These are phyloP conservation scores for Metopolophium dirhodum DNA, from an alignment of 1,140 invertebrate species.

Conservation along the genomic window DNA sequence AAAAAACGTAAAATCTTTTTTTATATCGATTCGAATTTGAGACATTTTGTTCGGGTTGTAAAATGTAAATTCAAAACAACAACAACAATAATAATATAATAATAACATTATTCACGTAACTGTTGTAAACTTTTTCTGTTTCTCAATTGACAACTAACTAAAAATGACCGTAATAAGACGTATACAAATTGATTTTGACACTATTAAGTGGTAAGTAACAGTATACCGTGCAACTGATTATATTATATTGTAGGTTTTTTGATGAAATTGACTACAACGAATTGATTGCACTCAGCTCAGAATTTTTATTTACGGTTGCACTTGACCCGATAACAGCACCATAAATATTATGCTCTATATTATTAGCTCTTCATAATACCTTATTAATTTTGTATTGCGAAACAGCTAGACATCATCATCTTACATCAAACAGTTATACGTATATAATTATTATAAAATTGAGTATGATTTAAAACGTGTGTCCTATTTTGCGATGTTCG, in stretches of 20 bases:
- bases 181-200: conserved; percentile 21
- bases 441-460: not conserved
- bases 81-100: not conserved
- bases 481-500: not conserved
- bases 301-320: not conserved
- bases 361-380: not conserved
- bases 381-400: not conserved
- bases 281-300: not conserved
- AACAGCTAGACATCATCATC: not conserved
- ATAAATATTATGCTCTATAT: not conserved
- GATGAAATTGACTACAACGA: conserved; percentile 34
- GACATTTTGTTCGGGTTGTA: not conserved
- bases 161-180: not conserved
- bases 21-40: not conserved
- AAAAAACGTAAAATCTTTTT: not conserved
- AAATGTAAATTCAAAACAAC: not conserved
- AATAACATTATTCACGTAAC: conserved; percentile 10
- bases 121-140: not conserved
- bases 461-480: not conserved
- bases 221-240: not conserved
- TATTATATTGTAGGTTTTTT: not conserved
- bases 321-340: conserved; percentile 17
- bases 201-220: not conserved
- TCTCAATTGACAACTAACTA: not conserved
- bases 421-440: not conserved